These are phyloP conservation scores for Cyrtodaria siliqua DNA, from an alignment of 2,888 invertebrate species.

Conservation along the genomic window DNA sequence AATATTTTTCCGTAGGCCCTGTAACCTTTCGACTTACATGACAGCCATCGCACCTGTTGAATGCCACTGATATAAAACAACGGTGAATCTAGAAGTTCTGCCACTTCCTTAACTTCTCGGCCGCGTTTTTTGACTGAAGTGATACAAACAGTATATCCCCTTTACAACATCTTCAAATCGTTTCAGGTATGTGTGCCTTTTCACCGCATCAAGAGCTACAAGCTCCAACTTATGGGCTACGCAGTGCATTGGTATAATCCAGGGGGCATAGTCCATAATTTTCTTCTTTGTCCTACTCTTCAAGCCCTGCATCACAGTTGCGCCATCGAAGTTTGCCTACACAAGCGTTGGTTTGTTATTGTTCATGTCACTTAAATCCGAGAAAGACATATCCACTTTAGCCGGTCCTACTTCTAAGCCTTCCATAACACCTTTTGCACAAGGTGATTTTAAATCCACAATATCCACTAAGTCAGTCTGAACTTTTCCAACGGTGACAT, in stretches of 20 bases:
- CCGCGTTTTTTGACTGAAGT: background rate
- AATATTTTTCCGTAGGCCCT: background rate
- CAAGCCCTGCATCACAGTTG: constrained; percentile 6
- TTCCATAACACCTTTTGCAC: background rate
- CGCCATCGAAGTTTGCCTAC: constrained; percentile 1
- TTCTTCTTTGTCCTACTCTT: background rate
- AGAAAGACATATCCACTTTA: background rate
- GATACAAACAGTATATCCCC: constrained; percentile 6
- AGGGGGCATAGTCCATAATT: background rate
- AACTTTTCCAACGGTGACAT: constrained; percentile 1
- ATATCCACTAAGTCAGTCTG: constrained; percentile 6
- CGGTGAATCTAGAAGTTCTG: background rate
- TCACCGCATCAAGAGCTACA: constrained; percentile 10
- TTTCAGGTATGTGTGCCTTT: constrained; percentile 2
- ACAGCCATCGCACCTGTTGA: background rate
- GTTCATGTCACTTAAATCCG: too few relatives aligned
- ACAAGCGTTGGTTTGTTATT: background rate
- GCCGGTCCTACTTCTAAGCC: background rate
- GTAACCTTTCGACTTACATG: background rate
- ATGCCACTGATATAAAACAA: background rate
- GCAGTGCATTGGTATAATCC: constrained; percentile 6
- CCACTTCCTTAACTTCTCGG: constrained; percentile 2
- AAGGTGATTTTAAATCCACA: constrained; percentile 21
- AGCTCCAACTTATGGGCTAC: constrained; percentile 11
- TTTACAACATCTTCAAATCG: constrained; percentile 3